Evolutionary conservation across 1,140 invertebrate species (phyloP).

Genomic region (Drosophila sp.): DNA sequence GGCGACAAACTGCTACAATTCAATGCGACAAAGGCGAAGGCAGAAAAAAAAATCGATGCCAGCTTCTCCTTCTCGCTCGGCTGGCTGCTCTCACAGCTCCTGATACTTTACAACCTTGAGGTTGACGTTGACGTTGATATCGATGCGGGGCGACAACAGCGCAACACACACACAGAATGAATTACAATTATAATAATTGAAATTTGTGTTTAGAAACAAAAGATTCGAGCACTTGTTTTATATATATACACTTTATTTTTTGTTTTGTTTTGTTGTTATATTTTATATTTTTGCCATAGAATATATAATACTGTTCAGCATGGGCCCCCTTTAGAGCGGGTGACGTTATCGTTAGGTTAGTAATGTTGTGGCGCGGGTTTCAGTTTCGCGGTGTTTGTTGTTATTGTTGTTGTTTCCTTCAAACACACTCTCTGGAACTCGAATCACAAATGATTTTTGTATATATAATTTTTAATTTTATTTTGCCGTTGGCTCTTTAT

Average conservation of each 20-base stretch:
- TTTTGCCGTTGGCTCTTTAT: constrained; percentile 40
- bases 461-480: constrained; percentile 9
- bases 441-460: constrained; percentile 41
- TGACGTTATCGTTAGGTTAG: constrained; percentile 68
- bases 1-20: constrained; percentile 47
- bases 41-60: constrained; percentile 33
- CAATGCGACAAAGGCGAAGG: constrained; percentile 26
- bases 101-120: constrained; percentile 60
- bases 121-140: constrained; percentile 40
- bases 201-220: constrained; percentile 57
- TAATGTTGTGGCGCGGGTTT: constrained; percentile 44
- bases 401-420: constrained; percentile 32
- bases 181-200: constrained; percentile 75
- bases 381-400: constrained; percentile 18
- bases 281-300: background rate
- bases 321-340: background rate
- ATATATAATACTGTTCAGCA: constrained; percentile 61
- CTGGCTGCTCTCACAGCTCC: constrained; percentile 36
- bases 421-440: constrained; percentile 26
- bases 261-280: background rate
- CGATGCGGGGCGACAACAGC: constrained; percentile 12
- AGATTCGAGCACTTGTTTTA: constrained; percentile 68
- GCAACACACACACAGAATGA: constrained; percentile 14
- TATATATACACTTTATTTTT: background rate
- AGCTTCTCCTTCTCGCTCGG: constrained; percentile 48